Percentiles rank a stretch among this genome's conserved stretches.
Conservation (phyloP, 2,113 vertebrate species). For the Notarius lentiginosus region DNA sequence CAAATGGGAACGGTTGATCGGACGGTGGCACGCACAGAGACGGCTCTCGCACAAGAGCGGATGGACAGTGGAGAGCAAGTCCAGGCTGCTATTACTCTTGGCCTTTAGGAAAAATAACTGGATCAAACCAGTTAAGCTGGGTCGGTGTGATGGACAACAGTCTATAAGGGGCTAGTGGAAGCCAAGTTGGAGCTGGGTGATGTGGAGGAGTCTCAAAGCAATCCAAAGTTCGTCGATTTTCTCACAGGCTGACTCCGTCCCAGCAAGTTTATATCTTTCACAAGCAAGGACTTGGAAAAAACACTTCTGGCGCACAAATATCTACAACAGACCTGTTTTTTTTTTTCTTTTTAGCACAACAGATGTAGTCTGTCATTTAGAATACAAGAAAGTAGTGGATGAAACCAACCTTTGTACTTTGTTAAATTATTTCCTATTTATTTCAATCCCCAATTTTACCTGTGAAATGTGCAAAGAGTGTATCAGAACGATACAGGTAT, state of each 20-base stretch:
- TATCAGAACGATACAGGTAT: conserved; percentile 27
- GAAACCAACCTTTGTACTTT: conserved; percentile 55
- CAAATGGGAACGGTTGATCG: background rate
- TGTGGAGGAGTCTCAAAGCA: background rate
- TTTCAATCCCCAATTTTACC: conserved; percentile 54
- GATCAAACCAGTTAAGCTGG: conserved; percentile 1
- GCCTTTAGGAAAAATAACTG: background rate
- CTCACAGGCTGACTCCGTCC: background rate
- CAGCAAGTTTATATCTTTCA: conserved; percentile 8
- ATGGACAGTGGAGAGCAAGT: background rate
- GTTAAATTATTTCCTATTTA: conserved; percentile 74
- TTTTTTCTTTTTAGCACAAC: conserved; percentile 35
- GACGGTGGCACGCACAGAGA: conserved; percentile 9
- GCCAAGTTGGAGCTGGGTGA: background rate
- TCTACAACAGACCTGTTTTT: conserved; percentile 13
- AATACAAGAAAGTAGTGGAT: conserved; percentile 37
- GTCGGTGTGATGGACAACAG: conserved; percentile 1
- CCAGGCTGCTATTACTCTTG: conserved; percentile 29
- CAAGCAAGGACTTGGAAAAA: background rate
- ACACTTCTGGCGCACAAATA: conserved; percentile 27
- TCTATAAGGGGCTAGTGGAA: background rate
- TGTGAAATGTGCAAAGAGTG: conserved; percentile 55
- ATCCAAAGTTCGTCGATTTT: background rate
- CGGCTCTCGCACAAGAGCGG: background rate
- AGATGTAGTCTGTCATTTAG: conserved; percentile 50